Evolutionary conservation across 1,140 invertebrate species (phyloP).

Genomic region (Manduca sexta): DNA sequence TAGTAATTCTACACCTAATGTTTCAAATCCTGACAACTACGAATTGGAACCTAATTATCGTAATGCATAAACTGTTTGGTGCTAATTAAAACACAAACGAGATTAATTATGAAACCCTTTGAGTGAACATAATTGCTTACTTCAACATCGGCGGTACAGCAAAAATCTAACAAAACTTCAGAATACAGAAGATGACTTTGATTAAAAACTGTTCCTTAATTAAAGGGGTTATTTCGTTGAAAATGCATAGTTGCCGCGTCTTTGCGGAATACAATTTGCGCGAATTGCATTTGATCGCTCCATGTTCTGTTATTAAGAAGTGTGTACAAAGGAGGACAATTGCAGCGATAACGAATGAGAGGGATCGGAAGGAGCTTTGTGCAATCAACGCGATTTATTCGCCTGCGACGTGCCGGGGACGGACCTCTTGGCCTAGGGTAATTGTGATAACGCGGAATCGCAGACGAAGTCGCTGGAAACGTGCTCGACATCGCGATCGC

Average conservation of each 20-base stretch:
- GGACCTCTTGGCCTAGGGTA: slow-evolving; percentile 21
- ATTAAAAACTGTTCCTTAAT: slow-evolving; percentile 6
- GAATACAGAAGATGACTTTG: slow-evolving; percentile 4
- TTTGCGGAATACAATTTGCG: slow-evolving; percentile 10
- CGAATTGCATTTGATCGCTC: slow-evolving; percentile 14
- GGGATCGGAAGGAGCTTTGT: slow-evolving; percentile 48
- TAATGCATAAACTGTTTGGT: slow-evolving; percentile 14
- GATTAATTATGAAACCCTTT: slow-evolving; percentile 24
- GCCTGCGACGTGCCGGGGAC: slow-evolving; percentile 21
- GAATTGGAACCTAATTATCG: not conserved
- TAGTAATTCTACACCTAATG: not conserved
- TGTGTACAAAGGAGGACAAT: slow-evolving; percentile 42
- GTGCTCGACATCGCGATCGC: slow-evolving; percentile 11
- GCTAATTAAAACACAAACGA: slow-evolving; percentile 20
- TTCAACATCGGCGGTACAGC: slow-evolving; percentile 1
- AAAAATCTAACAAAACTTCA: not conserved
- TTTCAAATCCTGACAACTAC: not conserved
- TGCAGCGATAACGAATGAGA: slow-evolving; percentile 50
- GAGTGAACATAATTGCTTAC: slow-evolving; percentile 15
- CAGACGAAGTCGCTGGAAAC: slow-evolving; percentile 5
- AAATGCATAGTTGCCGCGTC: slow-evolving; percentile 2
- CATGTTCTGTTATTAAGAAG: slow-evolving; percentile 45
- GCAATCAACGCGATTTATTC: slow-evolving; percentile 56
- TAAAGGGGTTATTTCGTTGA: slow-evolving; percentile 8
- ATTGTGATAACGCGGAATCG: slow-evolving; percentile 24